A percentile compares a stretch with the other conserved stretches of the same genome.
Conservation (phyloP, 2,797 vertebrate genomes). For the Molossus alvarezi region DNA sequence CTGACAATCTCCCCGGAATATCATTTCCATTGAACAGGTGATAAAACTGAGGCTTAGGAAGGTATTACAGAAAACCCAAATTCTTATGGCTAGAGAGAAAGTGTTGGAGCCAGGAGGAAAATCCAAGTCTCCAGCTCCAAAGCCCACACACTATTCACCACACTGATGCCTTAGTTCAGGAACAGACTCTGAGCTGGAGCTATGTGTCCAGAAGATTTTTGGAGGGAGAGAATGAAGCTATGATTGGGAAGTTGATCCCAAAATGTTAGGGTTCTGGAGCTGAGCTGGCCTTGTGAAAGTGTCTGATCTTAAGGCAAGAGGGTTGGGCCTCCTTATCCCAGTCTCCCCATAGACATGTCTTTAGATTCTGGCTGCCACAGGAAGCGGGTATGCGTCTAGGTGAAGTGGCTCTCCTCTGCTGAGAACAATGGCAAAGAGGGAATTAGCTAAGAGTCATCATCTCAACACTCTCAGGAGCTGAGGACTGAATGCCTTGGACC, state of each 20-base stretch:
- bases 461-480: background rate
- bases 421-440: background rate
- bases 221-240: background rate
- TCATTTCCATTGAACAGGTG: background rate
- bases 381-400: background rate
- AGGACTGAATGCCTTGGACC: background rate
- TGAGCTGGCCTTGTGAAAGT: background rate
- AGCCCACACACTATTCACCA: background rate
- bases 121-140: background rate
- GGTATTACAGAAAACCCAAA: background rate
- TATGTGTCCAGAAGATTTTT: background rate
- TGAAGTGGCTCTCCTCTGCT: background rate
- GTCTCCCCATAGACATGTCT: background rate
- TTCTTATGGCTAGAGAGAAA: background rate
- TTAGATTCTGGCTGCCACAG: background rate
- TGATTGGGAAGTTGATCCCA: background rate
- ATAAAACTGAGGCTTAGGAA: background rate
- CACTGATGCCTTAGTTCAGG: background rate
- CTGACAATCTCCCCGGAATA: background rate
- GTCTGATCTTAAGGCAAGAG: background rate
- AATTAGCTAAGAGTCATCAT: background rate
- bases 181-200: background rate
- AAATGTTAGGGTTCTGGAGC: background rate
- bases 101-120: background rate
- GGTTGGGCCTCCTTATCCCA: background rate